Base-by-base conservation (phyloP, 2,113 vertebrate species). In the Ptilorrhoa leucosticta region DNA sequence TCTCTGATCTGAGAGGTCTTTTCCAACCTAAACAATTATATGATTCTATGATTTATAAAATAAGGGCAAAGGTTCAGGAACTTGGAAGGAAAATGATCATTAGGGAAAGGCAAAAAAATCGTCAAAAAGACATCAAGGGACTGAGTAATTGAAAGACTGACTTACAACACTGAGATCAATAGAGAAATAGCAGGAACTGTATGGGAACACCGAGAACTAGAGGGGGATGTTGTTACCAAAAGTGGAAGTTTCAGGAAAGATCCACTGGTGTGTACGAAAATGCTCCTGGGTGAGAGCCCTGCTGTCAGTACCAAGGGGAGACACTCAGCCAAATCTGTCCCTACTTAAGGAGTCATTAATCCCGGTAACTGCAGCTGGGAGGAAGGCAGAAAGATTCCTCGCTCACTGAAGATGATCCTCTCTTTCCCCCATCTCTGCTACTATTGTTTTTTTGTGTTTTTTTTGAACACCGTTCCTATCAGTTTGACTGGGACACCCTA, bases 131-230 rank as follows among this genome's bases (percentile, higher is more conserved):
- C 85, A 70, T 92, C 79, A 91, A 95, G 89, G 20, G 65, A 47
- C 72, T 70, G 93, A 93, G 84, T 96, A 96, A 91, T 83, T 96
- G 90, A 87, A 97, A 96, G 93, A 95, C 92, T 96, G 95, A 95
- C 77, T 97, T 96, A 77, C 77, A 83, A 44, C 50, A 24, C 37
- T 26, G 88, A 92, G 85, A 96, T 95, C 86, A 90, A 93, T 96
- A 89, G 63, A 87, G 69, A 73, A 89, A 54, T 95, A 87, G 57
- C 83, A 89, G 73, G 86, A 81, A 47, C 76, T 92, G 63, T 57
- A 73, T 89, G 69, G 84, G 82, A 94, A 71, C 84, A 48, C 37
- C 30, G 93, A 53, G 85, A 83, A 65, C 56, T 18, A 11, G 63
- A 73, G 48, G 35, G 63, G 48, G 26, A 30, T 70, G 88, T 73